A percentile compares a stretch with the other conserved stretches of the same genome.
Evolutionary conservation across 2,888 invertebrate species (phyloP).

Genomic region (Lepidonotus clava): DNA sequence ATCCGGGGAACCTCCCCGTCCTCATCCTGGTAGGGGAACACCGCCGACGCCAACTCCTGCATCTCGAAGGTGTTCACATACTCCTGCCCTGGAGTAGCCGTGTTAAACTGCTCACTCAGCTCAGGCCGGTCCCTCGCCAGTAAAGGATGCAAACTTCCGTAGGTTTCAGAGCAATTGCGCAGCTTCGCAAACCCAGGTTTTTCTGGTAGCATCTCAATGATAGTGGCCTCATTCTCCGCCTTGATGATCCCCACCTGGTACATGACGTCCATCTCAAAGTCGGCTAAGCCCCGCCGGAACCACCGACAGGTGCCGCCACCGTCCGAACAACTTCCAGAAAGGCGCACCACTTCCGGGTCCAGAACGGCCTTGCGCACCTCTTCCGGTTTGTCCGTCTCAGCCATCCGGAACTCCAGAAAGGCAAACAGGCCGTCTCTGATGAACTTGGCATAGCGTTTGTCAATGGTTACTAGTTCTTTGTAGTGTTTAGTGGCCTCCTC

Average conservation of each 20-base stretch:
- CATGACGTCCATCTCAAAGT: neutral
- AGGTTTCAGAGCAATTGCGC: neutral
- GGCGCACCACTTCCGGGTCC: neutral
- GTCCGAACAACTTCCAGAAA: conserved; percentile 5
- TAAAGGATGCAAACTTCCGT: neutral
- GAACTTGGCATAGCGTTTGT: neutral
- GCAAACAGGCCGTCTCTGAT: neutral
- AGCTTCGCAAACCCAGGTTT: neutral
- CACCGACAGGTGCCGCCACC: neutral
- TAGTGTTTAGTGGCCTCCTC: neutral
- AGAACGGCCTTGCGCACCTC: neutral
- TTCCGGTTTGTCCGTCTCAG: neutral
- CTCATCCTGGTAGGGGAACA: neutral
- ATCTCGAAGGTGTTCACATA: neutral
- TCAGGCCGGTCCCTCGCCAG: neutral
- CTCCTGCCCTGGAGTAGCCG: neutral
- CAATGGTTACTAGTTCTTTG: neutral
- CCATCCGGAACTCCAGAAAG: conserved; percentile 1
- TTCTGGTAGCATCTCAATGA: neutral
- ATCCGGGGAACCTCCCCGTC: neutral
- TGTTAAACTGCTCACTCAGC: neutral
- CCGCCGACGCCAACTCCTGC: neutral
- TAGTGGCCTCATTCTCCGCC: neutral
- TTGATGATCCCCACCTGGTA: neutral
- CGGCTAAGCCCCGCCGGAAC: neutral